Evolutionary conservation across 2,113 vertebrate species (phyloP).

Genomic region (Urocolius indicus): DNA sequence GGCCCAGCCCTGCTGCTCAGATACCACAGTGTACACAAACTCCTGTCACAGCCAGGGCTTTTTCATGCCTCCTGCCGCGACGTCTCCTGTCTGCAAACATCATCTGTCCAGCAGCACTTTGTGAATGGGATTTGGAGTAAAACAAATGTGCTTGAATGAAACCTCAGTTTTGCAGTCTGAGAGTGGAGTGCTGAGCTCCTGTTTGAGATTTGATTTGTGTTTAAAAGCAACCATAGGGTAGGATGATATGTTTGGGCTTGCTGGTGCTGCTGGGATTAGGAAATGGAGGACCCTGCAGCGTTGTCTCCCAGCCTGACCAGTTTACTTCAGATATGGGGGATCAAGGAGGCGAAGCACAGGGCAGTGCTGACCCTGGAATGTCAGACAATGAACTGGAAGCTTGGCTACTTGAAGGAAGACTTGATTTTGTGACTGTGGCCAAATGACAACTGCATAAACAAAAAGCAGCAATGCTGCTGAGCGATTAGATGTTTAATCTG

Average conservation of each 20-base stretch:
- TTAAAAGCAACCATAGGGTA: not conserved
- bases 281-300: not conserved
- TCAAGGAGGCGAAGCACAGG: not conserved
- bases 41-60: fast-evolving
- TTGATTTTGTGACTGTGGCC: not conserved
- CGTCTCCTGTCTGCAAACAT: not conserved
- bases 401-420: not conserved
- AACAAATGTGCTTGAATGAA: not conserved
- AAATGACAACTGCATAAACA: not conserved
- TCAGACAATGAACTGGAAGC: not conserved
- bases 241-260: not conserved
- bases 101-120: fast-evolving
- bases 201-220: not conserved
- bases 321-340: not conserved
- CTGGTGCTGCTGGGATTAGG: not conserved
- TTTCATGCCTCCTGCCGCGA: not conserved
- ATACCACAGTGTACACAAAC: not conserved
- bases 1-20: not conserved
- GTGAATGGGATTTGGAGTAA: not conserved
- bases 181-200: not conserved
- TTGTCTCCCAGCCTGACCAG: not conserved
- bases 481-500: not conserved
- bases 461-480: not conserved
- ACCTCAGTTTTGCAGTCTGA: not conserved
- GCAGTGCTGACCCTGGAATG: not conserved